phyloP scores from a whole-genome alignment of 2,888 invertebrate genomes.

The Anodontia alba region DNA sequence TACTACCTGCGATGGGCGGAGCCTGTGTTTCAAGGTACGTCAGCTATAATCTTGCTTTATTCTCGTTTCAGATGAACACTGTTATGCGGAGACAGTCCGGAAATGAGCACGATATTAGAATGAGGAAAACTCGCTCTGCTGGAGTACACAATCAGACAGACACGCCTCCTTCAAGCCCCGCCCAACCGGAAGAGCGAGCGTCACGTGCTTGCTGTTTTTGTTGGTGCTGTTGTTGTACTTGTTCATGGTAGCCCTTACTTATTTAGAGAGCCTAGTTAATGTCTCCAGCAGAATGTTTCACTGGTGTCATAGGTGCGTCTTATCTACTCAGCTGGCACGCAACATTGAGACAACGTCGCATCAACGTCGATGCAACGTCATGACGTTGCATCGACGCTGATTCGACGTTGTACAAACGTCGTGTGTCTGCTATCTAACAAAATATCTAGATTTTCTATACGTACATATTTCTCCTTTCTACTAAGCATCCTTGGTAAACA shows the following conservation, averaged over 20 bases:
- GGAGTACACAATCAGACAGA: slow-evolving; percentile 65
- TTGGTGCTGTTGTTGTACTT: slow-evolving; percentile 80
- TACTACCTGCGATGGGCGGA: not conserved
- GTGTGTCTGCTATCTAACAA: too few relatives aligned
- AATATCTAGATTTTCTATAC: not conserved
- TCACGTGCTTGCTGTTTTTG: slow-evolving; percentile 79
- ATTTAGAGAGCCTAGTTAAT: slow-evolving; percentile 10
- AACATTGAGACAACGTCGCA: too few relatives aligned
- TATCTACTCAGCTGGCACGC: too few relatives aligned
- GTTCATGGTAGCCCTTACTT: slow-evolving; percentile 70
- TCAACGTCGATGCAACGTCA: too few relatives aligned
- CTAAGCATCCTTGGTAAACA: too few relatives aligned
- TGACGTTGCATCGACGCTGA: too few relatives aligned
- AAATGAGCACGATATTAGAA: slow-evolving; percentile 76
- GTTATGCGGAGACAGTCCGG: slow-evolving; percentile 79
- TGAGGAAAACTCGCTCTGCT: slow-evolving; percentile 75
- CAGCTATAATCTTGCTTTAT: not conserved
- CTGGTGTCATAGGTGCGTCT: slow-evolving; percentile 16
- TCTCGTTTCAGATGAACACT: slow-evolving; percentile 79
- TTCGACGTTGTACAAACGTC: too few relatives aligned
- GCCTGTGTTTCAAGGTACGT: not conserved
- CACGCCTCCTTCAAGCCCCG: slow-evolving; percentile 75
- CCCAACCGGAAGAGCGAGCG: slow-evolving; percentile 69
- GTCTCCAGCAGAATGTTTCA: slow-evolving; percentile 14
- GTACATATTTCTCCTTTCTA: not conserved